phyloP scores from a whole-genome alignment of 1,140 invertebrate species.

The Platyscapa corneri region DNA sequence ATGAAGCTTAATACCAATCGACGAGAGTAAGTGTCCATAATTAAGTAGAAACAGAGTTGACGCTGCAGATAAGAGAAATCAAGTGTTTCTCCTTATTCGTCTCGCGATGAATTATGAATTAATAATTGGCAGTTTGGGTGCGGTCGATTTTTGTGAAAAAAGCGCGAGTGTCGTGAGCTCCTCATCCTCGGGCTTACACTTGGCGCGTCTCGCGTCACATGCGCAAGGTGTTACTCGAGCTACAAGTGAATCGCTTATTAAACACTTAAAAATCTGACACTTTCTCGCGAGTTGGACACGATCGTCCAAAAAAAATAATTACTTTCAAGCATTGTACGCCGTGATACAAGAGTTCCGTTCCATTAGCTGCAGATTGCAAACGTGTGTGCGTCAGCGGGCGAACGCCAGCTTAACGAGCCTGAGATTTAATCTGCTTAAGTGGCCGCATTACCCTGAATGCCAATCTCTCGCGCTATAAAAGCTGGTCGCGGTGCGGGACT shows the following conservation, averaged over 20 bases:
- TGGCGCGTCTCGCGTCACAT: too few relatives aligned
- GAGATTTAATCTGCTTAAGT: constrained; percentile 45
- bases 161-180: too few relatives aligned
- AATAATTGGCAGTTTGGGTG: not conserved
- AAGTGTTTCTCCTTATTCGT: not conserved
- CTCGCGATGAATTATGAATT: not conserved
- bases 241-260: not conserved
- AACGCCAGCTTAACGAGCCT: constrained; percentile 6
- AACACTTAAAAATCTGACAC: not conserved
- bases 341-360: not conserved
- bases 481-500: not conserved
- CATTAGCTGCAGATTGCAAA: not conserved
- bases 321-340: constrained; percentile 4
- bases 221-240: not conserved
- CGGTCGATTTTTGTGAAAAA: not conserved
- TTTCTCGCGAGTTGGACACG: not conserved
- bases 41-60: not conserved
- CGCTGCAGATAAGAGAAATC: not conserved
- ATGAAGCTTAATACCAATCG: not conserved
- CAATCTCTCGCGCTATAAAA: not conserved
- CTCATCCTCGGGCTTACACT: too few relatives aligned
- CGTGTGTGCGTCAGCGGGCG: not conserved
- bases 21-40: not conserved
- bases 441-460: constrained; percentile 35
- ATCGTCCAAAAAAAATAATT: constrained; percentile 4